Evolutionary conservation across 2,888 invertebrate species (phyloP).

Genomic region (Pristionchus arcanus): DNA sequence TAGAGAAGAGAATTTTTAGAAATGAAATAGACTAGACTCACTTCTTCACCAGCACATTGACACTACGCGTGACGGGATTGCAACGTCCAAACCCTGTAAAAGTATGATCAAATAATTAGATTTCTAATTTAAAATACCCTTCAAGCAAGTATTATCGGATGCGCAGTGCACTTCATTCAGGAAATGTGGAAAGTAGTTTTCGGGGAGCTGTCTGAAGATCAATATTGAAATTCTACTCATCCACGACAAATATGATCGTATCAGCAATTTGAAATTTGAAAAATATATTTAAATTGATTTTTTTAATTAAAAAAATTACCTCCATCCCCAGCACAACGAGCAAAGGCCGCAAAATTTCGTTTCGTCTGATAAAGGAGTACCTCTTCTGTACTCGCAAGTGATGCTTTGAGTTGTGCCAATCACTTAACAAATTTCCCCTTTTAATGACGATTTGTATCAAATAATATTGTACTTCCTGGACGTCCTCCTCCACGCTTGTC

Average conservation of each 20-base stretch:
- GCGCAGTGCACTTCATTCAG: background rate
- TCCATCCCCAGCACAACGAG: conserved; percentile 45
- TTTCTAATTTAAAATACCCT: background rate
- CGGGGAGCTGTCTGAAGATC: background rate
- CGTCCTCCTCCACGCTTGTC: background rate
- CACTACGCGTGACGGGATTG: conserved; percentile 1
- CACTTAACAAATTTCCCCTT: background rate
- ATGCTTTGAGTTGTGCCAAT: background rate
- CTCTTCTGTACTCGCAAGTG: background rate
- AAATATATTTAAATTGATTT: no score
- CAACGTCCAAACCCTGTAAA: background rate
- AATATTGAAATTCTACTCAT: no score
- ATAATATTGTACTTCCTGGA: background rate
- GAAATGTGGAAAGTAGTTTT: conserved; percentile 6
- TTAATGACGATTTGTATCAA: no score
- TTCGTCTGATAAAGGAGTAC: background rate
- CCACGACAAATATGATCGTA: no score
- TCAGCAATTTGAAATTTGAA: no score
- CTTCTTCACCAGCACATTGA: conserved; percentile 28
- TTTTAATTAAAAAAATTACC: background rate
- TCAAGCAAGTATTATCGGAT: background rate
- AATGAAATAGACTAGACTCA: no score
- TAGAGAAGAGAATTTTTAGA: background rate
- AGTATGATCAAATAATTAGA: background rate
- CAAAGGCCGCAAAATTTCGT: conserved; percentile 11